Conservation (phyloP, 2,113 vertebrate species). For the Zosterops hypoxanthus region DNA sequence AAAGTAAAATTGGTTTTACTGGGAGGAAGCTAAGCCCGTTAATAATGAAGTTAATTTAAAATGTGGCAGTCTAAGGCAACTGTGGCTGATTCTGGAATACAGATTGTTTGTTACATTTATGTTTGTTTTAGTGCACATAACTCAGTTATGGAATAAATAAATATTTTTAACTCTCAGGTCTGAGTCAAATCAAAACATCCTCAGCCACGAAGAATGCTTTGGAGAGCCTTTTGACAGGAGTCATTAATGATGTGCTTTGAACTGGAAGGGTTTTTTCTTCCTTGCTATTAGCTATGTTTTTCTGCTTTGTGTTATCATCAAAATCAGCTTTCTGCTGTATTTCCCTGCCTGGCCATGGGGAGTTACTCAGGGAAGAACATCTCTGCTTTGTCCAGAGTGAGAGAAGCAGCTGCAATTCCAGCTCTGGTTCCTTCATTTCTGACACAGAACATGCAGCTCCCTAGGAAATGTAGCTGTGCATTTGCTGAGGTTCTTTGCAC, state of each 20-base stretch:
- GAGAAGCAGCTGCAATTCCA: neutral
- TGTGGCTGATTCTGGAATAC: neutral
- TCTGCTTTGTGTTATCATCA: slow-evolving; percentile 40
- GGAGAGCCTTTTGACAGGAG: slow-evolving; percentile 47
- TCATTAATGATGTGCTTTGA: slow-evolving; percentile 55
- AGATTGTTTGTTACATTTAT: neutral
- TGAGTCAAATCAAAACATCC: slow-evolving; percentile 7
- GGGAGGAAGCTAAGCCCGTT: neutral
- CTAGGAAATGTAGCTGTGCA: neutral
- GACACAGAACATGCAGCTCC: neutral
- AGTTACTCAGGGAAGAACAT: neutral
- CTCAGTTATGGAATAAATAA: slow-evolving; percentile 34
- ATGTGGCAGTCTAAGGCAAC: neutral
- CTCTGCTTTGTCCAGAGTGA: neutral
- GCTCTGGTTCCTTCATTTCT: neutral
- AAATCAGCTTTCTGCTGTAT: slow-evolving; percentile 40
- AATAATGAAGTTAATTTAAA: neutral
- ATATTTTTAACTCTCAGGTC: neutral
- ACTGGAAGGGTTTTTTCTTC: slow-evolving; percentile 33
- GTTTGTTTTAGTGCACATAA: neutral
- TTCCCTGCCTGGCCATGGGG: slow-evolving; percentile 21
- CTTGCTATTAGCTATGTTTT: slow-evolving; percentile 57
- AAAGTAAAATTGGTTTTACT: neutral
- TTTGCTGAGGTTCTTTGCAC: neutral
- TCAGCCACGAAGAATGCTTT: slow-evolving; percentile 7